Percentiles rank a stretch among this genome's conserved stretches.
These are phyloP conservation scores for Caranx ignobilis DNA, from an alignment of 2,113 vertebrate genomes.

Conservation along the genomic window DNA sequence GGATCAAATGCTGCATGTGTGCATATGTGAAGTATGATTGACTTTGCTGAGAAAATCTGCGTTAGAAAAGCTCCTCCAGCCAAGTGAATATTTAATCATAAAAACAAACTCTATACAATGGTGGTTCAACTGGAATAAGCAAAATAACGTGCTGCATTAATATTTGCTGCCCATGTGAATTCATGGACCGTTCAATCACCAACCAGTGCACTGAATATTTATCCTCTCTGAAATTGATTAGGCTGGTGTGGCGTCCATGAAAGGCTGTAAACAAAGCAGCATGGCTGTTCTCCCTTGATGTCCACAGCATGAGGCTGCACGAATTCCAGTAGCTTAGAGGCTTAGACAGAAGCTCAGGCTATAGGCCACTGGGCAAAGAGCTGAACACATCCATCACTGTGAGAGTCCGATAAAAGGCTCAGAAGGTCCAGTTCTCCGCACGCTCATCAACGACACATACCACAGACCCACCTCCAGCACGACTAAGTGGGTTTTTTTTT, in stretches of 20 bases:
- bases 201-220: slow-evolving; percentile 53
- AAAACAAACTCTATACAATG: not conserved
- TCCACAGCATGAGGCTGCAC: slow-evolving; percentile 65
- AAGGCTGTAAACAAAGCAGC: slow-evolving; percentile 72
- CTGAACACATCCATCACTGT: slow-evolving; percentile 78
- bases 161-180: slow-evolving; percentile 32
- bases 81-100: not conserved
- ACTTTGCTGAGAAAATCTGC: not conserved
- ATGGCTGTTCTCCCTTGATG: slow-evolving; percentile 63
- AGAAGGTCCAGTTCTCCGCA: slow-evolving; percentile 48
- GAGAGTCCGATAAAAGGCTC: slow-evolving; percentile 70
- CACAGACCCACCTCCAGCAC: slow-evolving; percentile 26
- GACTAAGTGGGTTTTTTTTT: not conserved
- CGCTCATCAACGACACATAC: slow-evolving; percentile 45
- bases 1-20: not conserved
- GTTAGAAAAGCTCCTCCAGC: not conserved
- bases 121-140: not conserved
- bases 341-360: slow-evolving; percentile 73
- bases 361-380: slow-evolving; percentile 72
- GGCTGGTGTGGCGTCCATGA: slow-evolving; percentile 65
- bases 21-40: not conserved
- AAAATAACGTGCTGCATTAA: slow-evolving; percentile 1
- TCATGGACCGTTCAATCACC: slow-evolving; percentile 38
- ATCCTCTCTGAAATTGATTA: slow-evolving; percentile 66
- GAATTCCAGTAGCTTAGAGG: slow-evolving; percentile 78